Evolutionary conservation across 1,140 invertebrate genomes (phyloP), one percentile per base, ranked within the genome.

Genomic region (Heterodera schachtii): DNA sequence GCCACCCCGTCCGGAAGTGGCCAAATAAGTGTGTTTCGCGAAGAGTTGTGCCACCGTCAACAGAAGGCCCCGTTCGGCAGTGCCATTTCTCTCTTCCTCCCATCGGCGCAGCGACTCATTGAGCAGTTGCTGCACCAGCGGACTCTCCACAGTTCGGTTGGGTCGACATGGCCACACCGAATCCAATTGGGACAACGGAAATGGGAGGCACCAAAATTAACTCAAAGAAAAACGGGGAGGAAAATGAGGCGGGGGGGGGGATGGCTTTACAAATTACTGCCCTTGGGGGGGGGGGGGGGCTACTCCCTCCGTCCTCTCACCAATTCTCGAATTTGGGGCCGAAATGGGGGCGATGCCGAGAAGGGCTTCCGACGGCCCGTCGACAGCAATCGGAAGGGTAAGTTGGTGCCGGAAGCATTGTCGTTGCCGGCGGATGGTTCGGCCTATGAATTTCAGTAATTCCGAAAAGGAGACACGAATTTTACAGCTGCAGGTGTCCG

Each of bases 91-190:
- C 11, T n/a, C 21, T 43, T 47, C 46, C 13, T 52, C 31, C 31
- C 66, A 49, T 31, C 73, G 66, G 11, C 66, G 70, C 76, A 82
- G 60, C 49, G 83, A 83, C 21, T 70, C 64, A 46, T 84, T 85
- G 9, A 84, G 41, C n/a, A 84, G 78, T 64, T 66, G 70, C 60
- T 79, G 75, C 46, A 82, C 73, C 21, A 85, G 44, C 49, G 87
- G 76, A 43, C 67, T 64, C n/a, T 87, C 66, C 19, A 85, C n/a
- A 6, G 86, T 87, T 49, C 83, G 86, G 46, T 84, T 84, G 44
- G 69, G 69, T 13, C 69, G 52, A 47, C 86, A 85, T 57, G 41
- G 47, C 31, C 41, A 46, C 5, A 79, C 46, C 31, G 52, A 21
- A 44, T 49, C 67, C 70, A 79, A 49, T 80, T 66, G 57, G 44